phyloP scores from a whole-genome alignment of 2,113 vertebrate species.

The Struthidea cinerea region DNA sequence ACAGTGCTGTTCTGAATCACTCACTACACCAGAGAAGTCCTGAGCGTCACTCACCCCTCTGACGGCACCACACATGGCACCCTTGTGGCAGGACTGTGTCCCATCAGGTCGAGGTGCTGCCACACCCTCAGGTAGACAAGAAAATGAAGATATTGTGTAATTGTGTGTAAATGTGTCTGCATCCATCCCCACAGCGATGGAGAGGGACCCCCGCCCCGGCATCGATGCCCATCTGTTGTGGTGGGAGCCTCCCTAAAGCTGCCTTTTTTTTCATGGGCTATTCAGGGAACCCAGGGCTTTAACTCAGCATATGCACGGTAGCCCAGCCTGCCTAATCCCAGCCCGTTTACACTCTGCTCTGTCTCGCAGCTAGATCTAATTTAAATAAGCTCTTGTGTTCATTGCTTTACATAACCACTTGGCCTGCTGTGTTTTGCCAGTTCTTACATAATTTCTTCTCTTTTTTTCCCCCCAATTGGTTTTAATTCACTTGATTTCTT shows the following conservation, averaged over 20 bases:
- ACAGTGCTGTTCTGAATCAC: neutral
- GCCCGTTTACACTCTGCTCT: neutral
- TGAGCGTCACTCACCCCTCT: neutral
- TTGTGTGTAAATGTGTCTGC: neutral
- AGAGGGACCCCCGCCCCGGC: neutral
- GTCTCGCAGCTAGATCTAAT: constrained; percentile 20
- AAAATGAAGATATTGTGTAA: neutral
- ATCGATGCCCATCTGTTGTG: neutral
- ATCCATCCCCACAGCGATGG: neutral
- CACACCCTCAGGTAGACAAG: neutral
- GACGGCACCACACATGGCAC: neutral
- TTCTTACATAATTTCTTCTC: constrained; percentile 59
- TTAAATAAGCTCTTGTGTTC: constrained; percentile 50
- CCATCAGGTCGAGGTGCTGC: neutral
- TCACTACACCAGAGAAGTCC: neutral
- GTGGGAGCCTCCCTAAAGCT: neutral
- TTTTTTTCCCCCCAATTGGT: neutral
- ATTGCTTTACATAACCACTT: constrained; percentile 54
- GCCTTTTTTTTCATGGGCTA: neutral
- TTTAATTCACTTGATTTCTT: constrained; percentile 39
- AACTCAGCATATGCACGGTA: neutral
- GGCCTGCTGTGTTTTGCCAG: constrained; percentile 14
- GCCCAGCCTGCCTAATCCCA: constrained; percentile 27
- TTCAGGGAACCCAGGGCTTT: neutral
- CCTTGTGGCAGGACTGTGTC: neutral